Base-by-base conservation (phyloP, 2,888 invertebrate species). In the Microdon myrmicae region DNA sequence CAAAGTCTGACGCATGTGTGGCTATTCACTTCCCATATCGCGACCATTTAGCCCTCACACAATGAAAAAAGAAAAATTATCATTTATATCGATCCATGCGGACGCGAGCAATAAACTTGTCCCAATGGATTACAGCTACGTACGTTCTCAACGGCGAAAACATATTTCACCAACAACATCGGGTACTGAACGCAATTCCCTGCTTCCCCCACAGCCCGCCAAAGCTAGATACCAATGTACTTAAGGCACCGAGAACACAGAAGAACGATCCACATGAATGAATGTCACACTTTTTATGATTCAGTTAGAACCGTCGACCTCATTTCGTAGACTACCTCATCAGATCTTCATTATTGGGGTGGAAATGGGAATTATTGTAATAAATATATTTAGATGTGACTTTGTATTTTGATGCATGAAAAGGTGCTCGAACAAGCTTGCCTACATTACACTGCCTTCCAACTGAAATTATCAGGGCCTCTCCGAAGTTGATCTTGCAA, bases 101-200 rank as follows among this genome's bases (percentile, higher is more conserved):
- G 16, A 32, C 43, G 38, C 22, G 58, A 39, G 25, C 8, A 32
- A 51, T 53, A 58, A 64, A 64, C 64, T 64, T 64, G 64, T 64
- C 64, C 51, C 45, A 64, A 28, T 64, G 51, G 45, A 64, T 45
- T 56, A 43, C 38, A 37, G 22, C n/a, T 29, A 20, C 31, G 35
- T 12, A 13, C 12, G 14, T 23, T 38, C 41, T 38, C 34, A 55
- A 47, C 35, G 32, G 37, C 51, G 38, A 38, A 53, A 47, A 37
- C 58, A 58, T 64, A 64, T 64, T 43, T 53, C 64, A 64, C 61
- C 51, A 64, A 45, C 58, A 58, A 53, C 64, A 56, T 58, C 58
- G 47, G 19, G 22, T 20, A 26, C 29, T n/a, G n/a, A n/a, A n/a
- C n/a, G n/a, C 23, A 29, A 34, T 25, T 43, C 13, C 23, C 38